Conservation (phyloP, 2,113 vertebrate genomes). For the Cichladusa arquata region DNA sequence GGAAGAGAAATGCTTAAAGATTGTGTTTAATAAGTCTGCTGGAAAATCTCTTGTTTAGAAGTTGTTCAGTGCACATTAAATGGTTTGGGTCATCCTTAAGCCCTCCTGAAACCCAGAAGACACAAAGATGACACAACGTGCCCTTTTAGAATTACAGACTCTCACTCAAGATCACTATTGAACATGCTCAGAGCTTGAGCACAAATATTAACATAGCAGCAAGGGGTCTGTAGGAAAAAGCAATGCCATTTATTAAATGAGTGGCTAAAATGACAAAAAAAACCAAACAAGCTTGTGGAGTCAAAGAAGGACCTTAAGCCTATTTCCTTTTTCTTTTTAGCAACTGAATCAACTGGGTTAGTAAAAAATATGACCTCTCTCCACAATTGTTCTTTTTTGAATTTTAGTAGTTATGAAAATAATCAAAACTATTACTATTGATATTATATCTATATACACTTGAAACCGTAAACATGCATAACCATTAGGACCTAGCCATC, state of each 20-base stretch:
- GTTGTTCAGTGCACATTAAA: not conserved
- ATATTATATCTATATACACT: not conserved
- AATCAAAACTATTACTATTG: not conserved
- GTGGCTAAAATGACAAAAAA: not conserved
- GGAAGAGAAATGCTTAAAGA: not conserved
- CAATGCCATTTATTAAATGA: not conserved
- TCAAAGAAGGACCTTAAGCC: not conserved
- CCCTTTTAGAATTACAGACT: slow-evolving; percentile 21
- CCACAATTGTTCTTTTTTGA: not conserved
- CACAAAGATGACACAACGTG: not conserved
- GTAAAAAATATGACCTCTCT: not conserved
- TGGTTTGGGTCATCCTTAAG: not conserved
- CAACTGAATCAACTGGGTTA: not conserved
- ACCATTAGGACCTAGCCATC: not conserved
- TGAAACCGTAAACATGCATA: not conserved
- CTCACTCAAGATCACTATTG: not conserved
- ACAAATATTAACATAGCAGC: slow-evolving; percentile 27
- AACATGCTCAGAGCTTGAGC: not conserved
- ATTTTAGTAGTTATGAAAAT: not conserved
- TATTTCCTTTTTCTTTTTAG: not conserved
- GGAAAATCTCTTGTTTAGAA: not conserved
- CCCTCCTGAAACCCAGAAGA: not conserved
- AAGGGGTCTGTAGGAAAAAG: not conserved
- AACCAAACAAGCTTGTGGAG: not conserved
- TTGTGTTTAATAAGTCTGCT: not conserved